Percentiles rank a stretch among this genome's conserved stretches.
phyloP scores from a whole-genome alignment of 2,113 vertebrate species.

The Sceloporus undulatus region DNA sequence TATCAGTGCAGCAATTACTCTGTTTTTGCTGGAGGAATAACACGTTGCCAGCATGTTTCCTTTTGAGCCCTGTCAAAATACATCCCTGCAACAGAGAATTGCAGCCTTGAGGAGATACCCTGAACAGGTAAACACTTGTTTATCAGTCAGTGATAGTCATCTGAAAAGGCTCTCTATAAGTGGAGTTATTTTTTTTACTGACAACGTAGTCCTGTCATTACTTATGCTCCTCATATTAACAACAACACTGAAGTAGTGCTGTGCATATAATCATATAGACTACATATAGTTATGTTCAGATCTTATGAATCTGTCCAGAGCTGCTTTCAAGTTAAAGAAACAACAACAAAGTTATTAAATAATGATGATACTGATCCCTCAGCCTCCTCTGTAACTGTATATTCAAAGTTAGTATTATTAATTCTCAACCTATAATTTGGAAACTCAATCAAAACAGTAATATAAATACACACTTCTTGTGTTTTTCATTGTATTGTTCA shows the following conservation, averaged over 20 bases:
- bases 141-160: neutral
- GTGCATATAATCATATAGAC: neutral
- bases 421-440: neutral
- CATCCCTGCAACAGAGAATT: neutral
- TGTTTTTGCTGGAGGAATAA: neutral
- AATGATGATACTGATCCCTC: neutral
- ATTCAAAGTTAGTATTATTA: neutral
- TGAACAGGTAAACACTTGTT: neutral
- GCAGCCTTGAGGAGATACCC: neutral
- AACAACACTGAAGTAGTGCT: neutral
- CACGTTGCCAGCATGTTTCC: neutral
- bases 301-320: neutral
- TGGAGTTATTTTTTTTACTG: neutral
- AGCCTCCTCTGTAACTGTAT: neutral
- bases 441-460: neutral
- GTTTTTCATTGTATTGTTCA: neutral
- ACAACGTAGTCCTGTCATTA: neutral
- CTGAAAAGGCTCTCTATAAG: neutral
- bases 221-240: neutral
- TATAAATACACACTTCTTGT: neutral
- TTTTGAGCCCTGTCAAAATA: neutral
- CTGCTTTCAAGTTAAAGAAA: neutral
- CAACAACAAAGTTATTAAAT: neutral
- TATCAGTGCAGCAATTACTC: neutral
- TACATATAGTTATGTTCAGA: neutral